These are phyloP conservation scores for Galerucella pusilla DNA, from an alignment of 2,888 invertebrate genomes.

Conservation along the genomic window DNA sequence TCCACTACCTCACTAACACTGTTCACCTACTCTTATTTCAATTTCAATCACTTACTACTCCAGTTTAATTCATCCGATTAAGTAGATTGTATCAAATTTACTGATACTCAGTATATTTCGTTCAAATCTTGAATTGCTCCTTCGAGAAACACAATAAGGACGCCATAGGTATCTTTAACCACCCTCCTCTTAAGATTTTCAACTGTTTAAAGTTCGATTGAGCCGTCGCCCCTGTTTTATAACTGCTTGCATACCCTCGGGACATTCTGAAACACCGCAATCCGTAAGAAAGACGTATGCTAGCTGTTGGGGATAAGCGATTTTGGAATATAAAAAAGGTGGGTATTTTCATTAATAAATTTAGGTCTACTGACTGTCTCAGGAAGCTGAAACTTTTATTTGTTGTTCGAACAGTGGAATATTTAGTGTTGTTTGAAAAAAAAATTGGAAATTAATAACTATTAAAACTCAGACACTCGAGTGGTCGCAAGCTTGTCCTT, in stretches of 20 bases:
- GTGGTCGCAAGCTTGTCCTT: too few relatives aligned
- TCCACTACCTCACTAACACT: too few relatives aligned
- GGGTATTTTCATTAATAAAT: neutral
- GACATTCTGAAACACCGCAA: slow-evolving; percentile 45
- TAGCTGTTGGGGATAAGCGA: slow-evolving; percentile 37
- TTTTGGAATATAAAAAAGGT: slow-evolving; percentile 35
- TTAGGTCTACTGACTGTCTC: too few relatives aligned
- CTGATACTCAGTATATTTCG: neutral
- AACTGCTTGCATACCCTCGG: slow-evolving; percentile 49
- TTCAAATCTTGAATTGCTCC: neutral
- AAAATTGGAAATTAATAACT: too few relatives aligned
- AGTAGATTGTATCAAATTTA: neutral
- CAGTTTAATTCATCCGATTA: neutral
- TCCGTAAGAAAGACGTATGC: slow-evolving; percentile 41
- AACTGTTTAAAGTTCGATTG: slow-evolving; percentile 55
- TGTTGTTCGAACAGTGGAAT: neutral
- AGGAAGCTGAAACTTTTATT: neutral
- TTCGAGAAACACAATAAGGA: neutral
- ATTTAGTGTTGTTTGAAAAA: too few relatives aligned
- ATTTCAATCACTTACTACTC: too few relatives aligned
- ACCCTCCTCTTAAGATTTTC: slow-evolving; percentile 44
- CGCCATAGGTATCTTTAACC: slow-evolving; percentile 6
- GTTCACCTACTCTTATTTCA: too few relatives aligned
- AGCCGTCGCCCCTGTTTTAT: slow-evolving; percentile 48
- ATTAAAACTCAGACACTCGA: too few relatives aligned